Evolutionary conservation across 2,797 vertebrate species (phyloP).

Genomic region (Phoxinus dragarum): DNA sequence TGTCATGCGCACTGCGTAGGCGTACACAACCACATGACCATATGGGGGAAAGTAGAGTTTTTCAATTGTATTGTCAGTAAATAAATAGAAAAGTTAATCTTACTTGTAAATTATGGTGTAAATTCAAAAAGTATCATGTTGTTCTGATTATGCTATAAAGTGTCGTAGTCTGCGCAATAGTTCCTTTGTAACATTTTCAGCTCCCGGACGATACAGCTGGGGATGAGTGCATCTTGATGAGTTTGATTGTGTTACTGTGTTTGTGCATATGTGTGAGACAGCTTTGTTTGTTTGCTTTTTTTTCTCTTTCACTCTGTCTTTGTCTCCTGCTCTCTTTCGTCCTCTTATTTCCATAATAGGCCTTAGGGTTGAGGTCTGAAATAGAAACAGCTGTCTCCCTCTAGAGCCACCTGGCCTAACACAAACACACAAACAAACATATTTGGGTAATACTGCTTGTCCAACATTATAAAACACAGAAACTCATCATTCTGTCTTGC

Average conservation of each 20-base stretch:
- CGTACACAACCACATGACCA: background rate
- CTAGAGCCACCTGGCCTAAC: slow-evolving; percentile 48
- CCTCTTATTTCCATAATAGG: slow-evolving; percentile 29
- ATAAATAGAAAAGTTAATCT: background rate
- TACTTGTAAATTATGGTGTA: background rate
- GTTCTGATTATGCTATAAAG: background rate
- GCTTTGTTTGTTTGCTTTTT: slow-evolving; percentile 32
- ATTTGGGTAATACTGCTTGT: background rate
- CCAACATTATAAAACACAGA: slow-evolving; percentile 13
- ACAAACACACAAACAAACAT: slow-evolving; percentile 40
- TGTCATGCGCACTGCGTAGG: background rate
- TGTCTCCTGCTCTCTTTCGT: slow-evolving; percentile 10
- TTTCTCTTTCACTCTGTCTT: background rate
- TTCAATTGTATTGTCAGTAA: background rate
- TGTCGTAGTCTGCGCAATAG: background rate
- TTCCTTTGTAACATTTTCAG: background rate
- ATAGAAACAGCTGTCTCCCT: slow-evolving; percentile 64
- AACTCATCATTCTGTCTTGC: slow-evolving; percentile 3
- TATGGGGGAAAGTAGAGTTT: background rate
- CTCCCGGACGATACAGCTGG: background rate
- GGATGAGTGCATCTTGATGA: slow-evolving; percentile 1
- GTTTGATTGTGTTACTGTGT: slow-evolving; percentile 35
- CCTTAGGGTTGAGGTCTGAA: slow-evolving; percentile 30
- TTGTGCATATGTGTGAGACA: slow-evolving; percentile 18
- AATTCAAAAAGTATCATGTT: background rate